Percentiles rank a stretch among this genome's conserved stretches.
phyloP scores from a whole-genome alignment of 2,113 vertebrate species.

The Daboia siamensis region DNA sequence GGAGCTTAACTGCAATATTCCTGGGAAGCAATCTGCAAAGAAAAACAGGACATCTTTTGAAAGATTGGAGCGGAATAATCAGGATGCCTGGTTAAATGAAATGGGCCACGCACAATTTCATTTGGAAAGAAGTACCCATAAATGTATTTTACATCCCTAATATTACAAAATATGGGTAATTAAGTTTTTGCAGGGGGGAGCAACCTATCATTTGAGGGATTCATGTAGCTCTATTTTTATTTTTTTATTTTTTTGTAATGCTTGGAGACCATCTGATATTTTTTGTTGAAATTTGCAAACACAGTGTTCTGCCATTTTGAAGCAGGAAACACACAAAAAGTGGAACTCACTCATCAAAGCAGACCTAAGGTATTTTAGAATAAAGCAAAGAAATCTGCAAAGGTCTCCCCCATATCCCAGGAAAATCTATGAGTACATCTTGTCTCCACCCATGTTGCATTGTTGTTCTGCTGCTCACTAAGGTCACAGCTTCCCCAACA shows the following conservation, averaged over 20 bases:
- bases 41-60: neutral
- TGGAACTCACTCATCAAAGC: neutral
- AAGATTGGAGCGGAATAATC: neutral
- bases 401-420: neutral
- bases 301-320: neutral
- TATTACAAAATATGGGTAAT: neutral
- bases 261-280: neutral
- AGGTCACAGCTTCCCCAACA: neutral
- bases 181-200: neutral
- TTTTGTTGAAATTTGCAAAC: neutral
- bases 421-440: neutral
- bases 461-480: neutral
- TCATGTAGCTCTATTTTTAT: neutral
- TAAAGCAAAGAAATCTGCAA: neutral
- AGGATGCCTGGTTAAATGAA: neutral
- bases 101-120: neutral
- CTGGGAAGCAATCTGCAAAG: neutral
- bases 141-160: neutral
- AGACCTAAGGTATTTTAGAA: neutral
- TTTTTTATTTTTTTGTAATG: neutral
- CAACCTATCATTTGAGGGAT: neutral
- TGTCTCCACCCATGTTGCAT: neutral
- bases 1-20: neutral
- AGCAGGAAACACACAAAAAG: neutral
- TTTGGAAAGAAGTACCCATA: neutral